Evolutionary conservation across 2,888 invertebrate species (phyloP), one percentile per base, ranked within the genome.

Genomic region (Dysmachus trigonus): DNA sequence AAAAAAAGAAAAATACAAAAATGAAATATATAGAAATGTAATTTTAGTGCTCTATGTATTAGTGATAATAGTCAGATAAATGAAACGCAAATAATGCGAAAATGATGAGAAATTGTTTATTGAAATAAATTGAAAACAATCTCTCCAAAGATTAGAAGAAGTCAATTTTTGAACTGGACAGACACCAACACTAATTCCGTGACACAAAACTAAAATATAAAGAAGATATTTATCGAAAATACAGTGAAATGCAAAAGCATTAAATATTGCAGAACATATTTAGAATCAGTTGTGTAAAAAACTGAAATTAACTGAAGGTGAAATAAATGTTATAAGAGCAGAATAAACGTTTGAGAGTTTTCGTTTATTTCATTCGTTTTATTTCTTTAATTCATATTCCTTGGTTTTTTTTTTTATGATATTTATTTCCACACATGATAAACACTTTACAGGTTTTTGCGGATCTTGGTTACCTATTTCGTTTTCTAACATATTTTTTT

Each of bases 241-340:
- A 33, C 33, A n/a, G 10, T 18, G 10, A 73, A 1, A 73, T 73
- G 4, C n/a, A 73, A 73, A 22, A 5, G 15, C 30, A 33, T 73
- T 22, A 72, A 72, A 73, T 18, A 35, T 73, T 73, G 7, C 35
- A 33, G 4, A 35, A 31, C 73, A 73, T 73, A 33, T 27, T 76
- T 76, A 79, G 47, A 30, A 79, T 79, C 79, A 79, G 79, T 79
- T 38, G 79, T 79, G 79, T 79, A 79, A 79, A 62, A 51, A 79
- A 79, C 47, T 47, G 22, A 51, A 41, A 72, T 15, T 27, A 5
- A n/a, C 31, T 73, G 8, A 18, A 73, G 31, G 73, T 35, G 73
- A 73, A 73, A 73, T 73, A 73, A 76, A 79, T 79, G 79, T 51
- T 79, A 79, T 47, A 47, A 79, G 38, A 47, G 47, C 47, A 51